Conservation (phyloP, 2,113 vertebrate species). For the Xyrauchen texanus region DNA sequence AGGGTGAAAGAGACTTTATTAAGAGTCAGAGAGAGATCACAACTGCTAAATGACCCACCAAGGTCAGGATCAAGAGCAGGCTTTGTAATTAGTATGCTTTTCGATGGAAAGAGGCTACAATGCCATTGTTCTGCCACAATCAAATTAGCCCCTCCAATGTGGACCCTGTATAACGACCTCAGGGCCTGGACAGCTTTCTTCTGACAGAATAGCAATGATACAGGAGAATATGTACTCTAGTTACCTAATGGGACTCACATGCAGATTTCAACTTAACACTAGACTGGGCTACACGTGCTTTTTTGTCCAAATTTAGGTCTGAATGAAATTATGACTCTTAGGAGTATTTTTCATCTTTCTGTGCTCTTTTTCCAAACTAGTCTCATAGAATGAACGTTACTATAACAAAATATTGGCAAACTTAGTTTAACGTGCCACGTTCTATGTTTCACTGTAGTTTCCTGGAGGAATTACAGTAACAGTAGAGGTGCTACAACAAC, state of each 20-base stretch:
- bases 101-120: constrained; percentile 80
- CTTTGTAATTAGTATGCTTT: constrained; percentile 95
- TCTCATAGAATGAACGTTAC: too few relatives aligned
- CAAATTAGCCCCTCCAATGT: constrained; percentile 95
- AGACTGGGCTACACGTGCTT: neutral
- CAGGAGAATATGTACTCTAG: constrained; percentile 45
- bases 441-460: too few relatives aligned
- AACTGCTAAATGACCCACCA: constrained; percentile 94
- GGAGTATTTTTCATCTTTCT: too few relatives aligned
- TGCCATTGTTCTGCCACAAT: constrained; percentile 92
- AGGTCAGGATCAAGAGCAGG: constrained; percentile 95
- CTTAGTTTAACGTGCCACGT: too few relatives aligned
- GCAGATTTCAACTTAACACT: constrained; percentile 67
- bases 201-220: constrained; percentile 66
- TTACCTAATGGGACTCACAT: constrained; percentile 52
- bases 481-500: too few relatives aligned
- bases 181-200: constrained; percentile 73
- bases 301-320: too few relatives aligned
- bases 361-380: too few relatives aligned
- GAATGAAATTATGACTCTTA: too few relatives aligned
- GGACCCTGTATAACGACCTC: constrained; percentile 88
- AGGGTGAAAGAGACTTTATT: constrained; percentile 95
- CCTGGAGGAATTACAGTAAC: too few relatives aligned
- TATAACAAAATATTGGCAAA: too few relatives aligned
- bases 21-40: constrained; percentile 98